Conservation (phyloP, 1,140 invertebrate genomes). For the Halesus radiatus region DNA sequence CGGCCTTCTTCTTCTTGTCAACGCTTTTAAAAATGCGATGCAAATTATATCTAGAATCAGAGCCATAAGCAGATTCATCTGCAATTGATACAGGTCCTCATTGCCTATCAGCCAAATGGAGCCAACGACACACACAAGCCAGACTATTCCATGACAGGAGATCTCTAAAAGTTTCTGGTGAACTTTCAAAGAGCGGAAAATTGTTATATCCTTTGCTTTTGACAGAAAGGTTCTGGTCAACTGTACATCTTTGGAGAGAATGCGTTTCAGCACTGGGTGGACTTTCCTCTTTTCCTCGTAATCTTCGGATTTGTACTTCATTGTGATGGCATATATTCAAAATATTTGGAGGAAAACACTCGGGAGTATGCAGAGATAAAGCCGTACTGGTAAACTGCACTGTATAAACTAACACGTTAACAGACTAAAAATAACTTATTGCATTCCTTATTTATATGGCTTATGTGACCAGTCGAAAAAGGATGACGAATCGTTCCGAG, state of each 20-base stretch:
- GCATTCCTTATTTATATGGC: background rate
- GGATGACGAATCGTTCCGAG: background rate
- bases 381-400: too few relatives aligned
- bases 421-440: background rate
- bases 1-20: conserved; percentile 80
- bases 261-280: conserved; percentile 19
- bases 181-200: conserved; percentile 42
- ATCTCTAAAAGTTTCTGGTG: conserved; percentile 47
- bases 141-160: conserved; percentile 52
- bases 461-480: conserved; percentile 4
- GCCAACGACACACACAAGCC: conserved; percentile 42
- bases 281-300: conserved; percentile 46
- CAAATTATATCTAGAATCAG: conserved; percentile 89
- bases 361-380: too few relatives aligned
- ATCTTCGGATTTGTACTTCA: conserved; percentile 28
- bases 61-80: conserved; percentile 65
- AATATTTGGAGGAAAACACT: too few relatives aligned
- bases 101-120: conserved; percentile 52
- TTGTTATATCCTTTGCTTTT: conserved; percentile 21
- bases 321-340: background rate
- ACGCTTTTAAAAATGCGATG: conserved; percentile 86
- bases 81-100: conserved; percentile 46
- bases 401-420: conserved; percentile 1
- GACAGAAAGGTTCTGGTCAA: conserved; percentile 36
- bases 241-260: conserved; percentile 42